Conservation (phyloP, 2,113 vertebrate species). For the Sula dactylatra region DNA sequence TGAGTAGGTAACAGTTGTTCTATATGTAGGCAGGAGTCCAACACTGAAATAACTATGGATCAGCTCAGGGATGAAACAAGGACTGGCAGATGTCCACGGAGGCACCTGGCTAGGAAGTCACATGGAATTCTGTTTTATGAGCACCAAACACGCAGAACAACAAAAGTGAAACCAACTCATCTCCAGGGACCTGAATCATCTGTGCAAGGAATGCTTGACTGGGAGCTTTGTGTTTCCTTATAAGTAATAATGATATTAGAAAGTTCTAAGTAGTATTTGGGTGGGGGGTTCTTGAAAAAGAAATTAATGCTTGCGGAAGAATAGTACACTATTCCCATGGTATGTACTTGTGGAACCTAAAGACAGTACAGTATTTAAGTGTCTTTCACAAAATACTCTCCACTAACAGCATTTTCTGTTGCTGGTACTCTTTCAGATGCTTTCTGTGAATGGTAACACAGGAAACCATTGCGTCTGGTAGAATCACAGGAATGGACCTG, state of each 20-base stretch:
- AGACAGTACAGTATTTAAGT: not conserved
- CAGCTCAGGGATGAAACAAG: not conserved
- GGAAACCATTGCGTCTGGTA: not conserved
- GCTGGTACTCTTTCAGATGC: not conserved
- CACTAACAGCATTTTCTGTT: not conserved
- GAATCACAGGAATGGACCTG: not conserved
- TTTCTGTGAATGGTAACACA: not conserved
- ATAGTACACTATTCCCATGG: not conserved
- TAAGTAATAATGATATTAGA: not conserved
- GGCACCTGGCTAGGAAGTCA: not conserved
- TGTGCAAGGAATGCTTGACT: not conserved
- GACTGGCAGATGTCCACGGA: not conserved
- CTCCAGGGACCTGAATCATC: not conserved
- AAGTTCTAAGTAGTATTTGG: not conserved
- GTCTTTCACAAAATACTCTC: not conserved
- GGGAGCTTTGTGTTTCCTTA: not conserved
- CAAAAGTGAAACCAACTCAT: not conserved
- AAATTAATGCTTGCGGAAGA: not conserved
- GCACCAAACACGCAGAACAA: not conserved
- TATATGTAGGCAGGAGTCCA: not conserved
- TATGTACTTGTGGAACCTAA: not conserved
- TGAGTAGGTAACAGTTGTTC: not conserved
- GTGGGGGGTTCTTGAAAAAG: not conserved
- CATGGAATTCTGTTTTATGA: not conserved
- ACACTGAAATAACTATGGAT: not conserved